Percentiles rank a stretch among this genome's conserved stretches.
Evolutionary conservation across 2,797 vertebrate species (phyloP).

Genomic region (Antrozous pallidus): DNA sequence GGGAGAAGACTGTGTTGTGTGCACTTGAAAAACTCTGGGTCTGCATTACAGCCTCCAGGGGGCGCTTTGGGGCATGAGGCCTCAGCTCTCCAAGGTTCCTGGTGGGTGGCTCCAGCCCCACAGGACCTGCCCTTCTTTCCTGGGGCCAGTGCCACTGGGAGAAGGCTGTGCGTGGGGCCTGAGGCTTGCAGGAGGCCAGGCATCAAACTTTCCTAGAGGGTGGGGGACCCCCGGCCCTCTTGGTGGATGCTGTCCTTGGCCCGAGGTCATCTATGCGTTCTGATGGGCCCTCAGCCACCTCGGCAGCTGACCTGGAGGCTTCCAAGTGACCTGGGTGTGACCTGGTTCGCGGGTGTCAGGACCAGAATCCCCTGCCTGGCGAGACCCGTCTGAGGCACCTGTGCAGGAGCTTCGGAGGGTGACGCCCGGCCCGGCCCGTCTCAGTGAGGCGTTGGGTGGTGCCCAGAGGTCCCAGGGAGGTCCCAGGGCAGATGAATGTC

Average conservation of each 20-base stretch:
- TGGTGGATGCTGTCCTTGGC: background rate
- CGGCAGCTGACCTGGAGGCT: background rate
- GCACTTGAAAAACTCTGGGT: background rate
- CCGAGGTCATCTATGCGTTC: background rate
- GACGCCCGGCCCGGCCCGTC: too few relatives aligned
- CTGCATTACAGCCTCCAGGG: background rate
- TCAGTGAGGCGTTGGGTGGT: too few relatives aligned
- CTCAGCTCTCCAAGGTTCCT: too few relatives aligned
- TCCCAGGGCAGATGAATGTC: background rate
- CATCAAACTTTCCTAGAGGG: background rate
- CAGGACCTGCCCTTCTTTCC: background rate
- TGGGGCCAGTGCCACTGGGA: background rate
- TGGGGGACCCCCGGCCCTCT: background rate
- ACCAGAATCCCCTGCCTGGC: background rate
- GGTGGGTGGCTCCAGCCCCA: too few relatives aligned
- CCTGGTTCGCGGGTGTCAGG: background rate
- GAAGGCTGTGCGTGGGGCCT: background rate
- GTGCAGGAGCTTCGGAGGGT: background rate
- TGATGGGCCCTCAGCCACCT: background rate
- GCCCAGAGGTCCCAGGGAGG: rapidly evolving
- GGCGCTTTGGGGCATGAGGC: too few relatives aligned
- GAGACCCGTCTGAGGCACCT: background rate
- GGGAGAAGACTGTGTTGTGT: background rate
- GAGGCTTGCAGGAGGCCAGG: background rate
- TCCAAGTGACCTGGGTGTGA: background rate